A percentile compares a stretch with the other conserved stretches of the same genome.
These are phyloP conservation scores for Eulithis prunata DNA, from an alignment of 2,888 invertebrate species.

Conservation along the genomic window DNA sequence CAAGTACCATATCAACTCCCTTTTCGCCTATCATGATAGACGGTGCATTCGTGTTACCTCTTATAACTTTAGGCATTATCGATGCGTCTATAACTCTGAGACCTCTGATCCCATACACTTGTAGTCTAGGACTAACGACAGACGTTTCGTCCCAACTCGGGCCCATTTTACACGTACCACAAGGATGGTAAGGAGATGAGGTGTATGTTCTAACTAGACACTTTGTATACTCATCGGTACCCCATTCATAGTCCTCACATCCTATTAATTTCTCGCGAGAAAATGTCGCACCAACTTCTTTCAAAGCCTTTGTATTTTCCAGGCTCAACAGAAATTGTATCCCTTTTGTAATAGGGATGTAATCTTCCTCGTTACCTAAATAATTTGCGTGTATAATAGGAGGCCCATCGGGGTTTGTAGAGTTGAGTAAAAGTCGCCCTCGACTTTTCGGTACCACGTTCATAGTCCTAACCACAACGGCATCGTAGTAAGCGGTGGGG, in stretches of 20 bases:
- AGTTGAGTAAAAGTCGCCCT: slow-evolving; percentile 85
- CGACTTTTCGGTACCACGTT: slow-evolving; percentile 85
- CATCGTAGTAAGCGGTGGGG: slow-evolving; percentile 85
- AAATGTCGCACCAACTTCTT: slow-evolving; percentile 80
- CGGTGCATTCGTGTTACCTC: slow-evolving; percentile 92
- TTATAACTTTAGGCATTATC: slow-evolving; percentile 90
- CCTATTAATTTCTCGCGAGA: slow-evolving; percentile 80
- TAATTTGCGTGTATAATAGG: slow-evolving; percentile 89
- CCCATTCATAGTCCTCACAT: slow-evolving; percentile 84
- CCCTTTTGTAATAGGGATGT: slow-evolving; percentile 84
- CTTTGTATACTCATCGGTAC: slow-evolving; percentile 85
- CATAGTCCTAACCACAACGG: slow-evolving; percentile 82
- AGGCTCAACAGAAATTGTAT: slow-evolving; percentile 83
- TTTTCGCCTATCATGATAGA: slow-evolving; percentile 91
- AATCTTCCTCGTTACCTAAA: slow-evolving; percentile 84
- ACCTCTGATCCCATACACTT: slow-evolving; percentile 84
- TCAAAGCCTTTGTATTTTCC: slow-evolving; percentile 83
- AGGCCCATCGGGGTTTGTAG: slow-evolving; percentile 86
- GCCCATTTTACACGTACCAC: slow-evolving; percentile 79
- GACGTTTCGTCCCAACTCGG: slow-evolving; percentile 81
- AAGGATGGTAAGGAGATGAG: slow-evolving; percentile 72
- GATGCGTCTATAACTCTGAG: slow-evolving; percentile 90
- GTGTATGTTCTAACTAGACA: slow-evolving; percentile 86
- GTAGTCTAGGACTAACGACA: slow-evolving; percentile 88
- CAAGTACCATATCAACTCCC: slow-evolving; percentile 57